phyloP scores from a whole-genome alignment of 2,888 invertebrate genomes.

The Rambutsinella grinnellia region DNA sequence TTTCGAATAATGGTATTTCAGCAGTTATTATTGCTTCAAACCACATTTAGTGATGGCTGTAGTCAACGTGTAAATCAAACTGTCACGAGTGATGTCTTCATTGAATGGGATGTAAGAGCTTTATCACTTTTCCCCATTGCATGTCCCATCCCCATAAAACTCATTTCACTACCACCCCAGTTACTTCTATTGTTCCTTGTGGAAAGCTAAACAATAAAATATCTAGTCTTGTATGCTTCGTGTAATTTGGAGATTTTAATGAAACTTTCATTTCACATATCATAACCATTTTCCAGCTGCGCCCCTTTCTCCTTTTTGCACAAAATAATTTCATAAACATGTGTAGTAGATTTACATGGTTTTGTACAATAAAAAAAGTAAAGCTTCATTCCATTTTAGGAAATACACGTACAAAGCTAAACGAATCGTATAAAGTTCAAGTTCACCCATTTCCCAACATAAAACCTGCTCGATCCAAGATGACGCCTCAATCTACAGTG shows the following conservation, averaged over 20 bases:
- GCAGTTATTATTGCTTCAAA: too few relatives aligned
- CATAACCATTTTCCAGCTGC: neutral
- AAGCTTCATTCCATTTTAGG: neutral
- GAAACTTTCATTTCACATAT: neutral
- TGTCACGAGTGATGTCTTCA: constrained; percentile 18
- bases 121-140: constrained; percentile 1
- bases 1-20: too few relatives aligned
- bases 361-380: neutral
- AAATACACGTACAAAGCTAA: neutral
- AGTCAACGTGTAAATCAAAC: constrained; percentile 12
- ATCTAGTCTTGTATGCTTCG: too few relatives aligned
- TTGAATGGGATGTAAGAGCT: neutral
- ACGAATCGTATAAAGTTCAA: constrained; percentile 11
- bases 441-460: neutral
- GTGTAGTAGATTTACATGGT: too few relatives aligned
- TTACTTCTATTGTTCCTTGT: neutral
- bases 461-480: neutral
- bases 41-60: neutral
- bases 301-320: neutral
- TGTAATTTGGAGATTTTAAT: too few relatives aligned
- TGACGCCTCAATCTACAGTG: neutral
- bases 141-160: neutral
- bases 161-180: neutral
- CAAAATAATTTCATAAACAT: too few relatives aligned
- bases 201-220: neutral